These are phyloP conservation scores for Julus scandinavius DNA, from an alignment of 2,888 invertebrate genomes.

Conservation along the genomic window DNA sequence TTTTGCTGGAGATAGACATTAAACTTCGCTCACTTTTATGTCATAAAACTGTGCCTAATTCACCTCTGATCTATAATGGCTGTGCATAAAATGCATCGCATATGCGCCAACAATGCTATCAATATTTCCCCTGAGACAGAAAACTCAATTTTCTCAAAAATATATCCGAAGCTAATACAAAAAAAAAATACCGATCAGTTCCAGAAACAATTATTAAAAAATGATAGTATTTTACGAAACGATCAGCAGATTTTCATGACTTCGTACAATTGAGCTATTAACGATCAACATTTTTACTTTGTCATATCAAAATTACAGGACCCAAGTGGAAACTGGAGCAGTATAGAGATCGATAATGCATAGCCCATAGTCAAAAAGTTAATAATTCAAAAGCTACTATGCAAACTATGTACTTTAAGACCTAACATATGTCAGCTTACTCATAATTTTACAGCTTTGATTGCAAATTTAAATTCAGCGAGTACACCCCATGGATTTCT, in stretches of 20 bases:
- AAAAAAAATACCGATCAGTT: not conserved
- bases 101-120: slow-evolving; percentile 29
- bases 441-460: too few relatives aligned
- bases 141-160: slow-evolving; percentile 23
- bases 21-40: slow-evolving; percentile 31
- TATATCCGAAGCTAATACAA: not conserved
- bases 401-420: too few relatives aligned
- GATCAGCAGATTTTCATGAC: slow-evolving; percentile 35
- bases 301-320: not conserved
- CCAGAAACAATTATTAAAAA: slow-evolving; percentile 33
- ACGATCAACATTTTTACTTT: not conserved
- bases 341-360: not conserved
- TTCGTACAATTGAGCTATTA: not conserved
- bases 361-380: not conserved
- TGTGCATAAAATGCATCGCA: not conserved
- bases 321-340: not conserved
- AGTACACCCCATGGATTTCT: too few relatives aligned
- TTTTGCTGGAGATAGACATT: not conserved
- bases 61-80: slow-evolving; percentile 23
- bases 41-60: slow-evolving; percentile 31
- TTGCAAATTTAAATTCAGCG: too few relatives aligned
- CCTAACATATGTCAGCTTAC: too few relatives aligned
- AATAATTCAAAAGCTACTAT: too few relatives aligned
- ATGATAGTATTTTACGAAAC: slow-evolving; percentile 8
- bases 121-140: slow-evolving; percentile 12